These are phyloP conservation scores for Melanotaenia pygmaea DNA, from an alignment of 2,797 vertebrate genomes.

Conservation along the genomic window DNA sequence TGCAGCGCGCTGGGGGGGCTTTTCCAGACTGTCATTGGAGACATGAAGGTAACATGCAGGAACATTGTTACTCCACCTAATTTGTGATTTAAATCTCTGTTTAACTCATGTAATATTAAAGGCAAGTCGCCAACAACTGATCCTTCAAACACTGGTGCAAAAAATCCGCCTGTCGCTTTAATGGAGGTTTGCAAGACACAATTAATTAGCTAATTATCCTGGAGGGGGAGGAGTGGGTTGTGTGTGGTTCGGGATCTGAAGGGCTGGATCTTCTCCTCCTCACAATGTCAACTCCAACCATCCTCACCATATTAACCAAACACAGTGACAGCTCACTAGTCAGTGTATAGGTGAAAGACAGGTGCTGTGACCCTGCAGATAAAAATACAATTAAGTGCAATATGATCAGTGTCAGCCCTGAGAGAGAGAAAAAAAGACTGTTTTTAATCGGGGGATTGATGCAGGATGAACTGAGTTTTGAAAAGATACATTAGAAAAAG, in stretches of 20 bases:
- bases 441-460: not conserved
- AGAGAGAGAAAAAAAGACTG: not conserved
- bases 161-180: not conserved
- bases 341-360: not conserved
- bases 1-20: constrained; percentile 95
- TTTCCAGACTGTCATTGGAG: constrained; percentile 94
- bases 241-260: constrained; percentile 4
- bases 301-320: constrained; percentile 5
- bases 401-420: not conserved
- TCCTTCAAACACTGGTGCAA: constrained; percentile 23
- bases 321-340: constrained; percentile 1
- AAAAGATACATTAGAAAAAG: not conserved
- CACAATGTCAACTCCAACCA: not conserved
- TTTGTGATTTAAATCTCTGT: not conserved
- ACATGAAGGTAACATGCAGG: constrained; percentile 91
- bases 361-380: constrained; percentile 14
- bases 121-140: not conserved
- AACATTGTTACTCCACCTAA: not conserved
- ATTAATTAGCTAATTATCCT: constrained; percentile 40
- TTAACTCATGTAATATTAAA: rapidly evolving
- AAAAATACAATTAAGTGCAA: constrained; percentile 4
- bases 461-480: not conserved
- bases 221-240: not conserved
- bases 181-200: constrained; percentile 21
- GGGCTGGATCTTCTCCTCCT: not conserved